Evolutionary conservation across 2,888 invertebrate species (phyloP).

Genomic region (Cacoxenus indagator): DNA sequence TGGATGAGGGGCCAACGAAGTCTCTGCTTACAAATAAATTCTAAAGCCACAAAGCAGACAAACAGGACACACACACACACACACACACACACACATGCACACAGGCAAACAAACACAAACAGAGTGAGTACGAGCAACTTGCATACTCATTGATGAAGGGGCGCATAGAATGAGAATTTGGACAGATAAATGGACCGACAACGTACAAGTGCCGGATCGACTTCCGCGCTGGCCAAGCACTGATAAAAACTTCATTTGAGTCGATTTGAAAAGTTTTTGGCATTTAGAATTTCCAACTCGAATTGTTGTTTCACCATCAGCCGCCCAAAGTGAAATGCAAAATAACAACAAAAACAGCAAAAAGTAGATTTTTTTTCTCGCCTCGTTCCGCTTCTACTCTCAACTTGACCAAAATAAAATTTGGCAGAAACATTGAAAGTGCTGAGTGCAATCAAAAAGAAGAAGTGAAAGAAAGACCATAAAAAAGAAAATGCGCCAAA

Average conservation of each 20-base stretch:
- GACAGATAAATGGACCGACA: background rate
- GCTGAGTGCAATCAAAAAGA: slow-evolving; percentile 2
- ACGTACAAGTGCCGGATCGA: background rate
- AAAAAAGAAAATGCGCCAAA: background rate
- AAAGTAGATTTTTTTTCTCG: background rate
- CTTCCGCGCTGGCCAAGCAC: slow-evolving; percentile 7
- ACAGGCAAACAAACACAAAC: background rate
- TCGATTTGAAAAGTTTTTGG: slow-evolving; percentile 60
- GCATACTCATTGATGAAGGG: background rate
- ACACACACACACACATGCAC: background rate
- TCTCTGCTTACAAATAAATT: slow-evolving; percentile 20
- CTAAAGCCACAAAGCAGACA: slow-evolving; percentile 22
- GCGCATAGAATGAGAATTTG: background rate
- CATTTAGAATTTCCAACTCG: slow-evolving; percentile 1
- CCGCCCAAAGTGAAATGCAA: background rate
- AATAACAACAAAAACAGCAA: background rate
- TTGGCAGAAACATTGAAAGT: background rate
- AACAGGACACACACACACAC: slow-evolving; percentile 2
- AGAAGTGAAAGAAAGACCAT: background rate
- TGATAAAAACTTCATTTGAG: slow-evolving; percentile 22
- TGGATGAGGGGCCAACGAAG: background rate
- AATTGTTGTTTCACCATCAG: background rate
- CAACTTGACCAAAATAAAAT: background rate
- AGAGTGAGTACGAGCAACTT: background rate
- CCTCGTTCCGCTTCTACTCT: background rate